phyloP scores from a whole-genome alignment of 2,113 vertebrate species.

The Apteryx mantelli region DNA sequence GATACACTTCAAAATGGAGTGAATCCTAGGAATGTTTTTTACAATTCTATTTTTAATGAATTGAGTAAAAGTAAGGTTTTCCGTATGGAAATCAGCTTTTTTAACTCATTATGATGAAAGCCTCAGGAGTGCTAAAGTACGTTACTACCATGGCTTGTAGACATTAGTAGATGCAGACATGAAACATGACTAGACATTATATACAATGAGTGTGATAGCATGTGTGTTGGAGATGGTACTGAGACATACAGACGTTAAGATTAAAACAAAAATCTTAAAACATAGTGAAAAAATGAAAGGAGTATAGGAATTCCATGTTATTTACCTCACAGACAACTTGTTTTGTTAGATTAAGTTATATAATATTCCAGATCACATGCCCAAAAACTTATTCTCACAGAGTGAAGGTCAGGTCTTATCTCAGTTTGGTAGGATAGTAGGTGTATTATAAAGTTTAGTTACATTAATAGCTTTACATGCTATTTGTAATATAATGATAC shows the following conservation, averaged over 20 bases:
- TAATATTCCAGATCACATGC: background rate
- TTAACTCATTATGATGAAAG: background rate
- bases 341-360: background rate
- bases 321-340: background rate
- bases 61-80: background rate
- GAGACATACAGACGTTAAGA: background rate
- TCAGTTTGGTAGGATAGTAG: background rate
- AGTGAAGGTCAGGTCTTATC: background rate
- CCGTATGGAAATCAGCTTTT: background rate
- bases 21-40: background rate
- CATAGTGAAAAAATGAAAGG: background rate
- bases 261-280: background rate
- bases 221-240: background rate
- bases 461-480: background rate
- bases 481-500: background rate
- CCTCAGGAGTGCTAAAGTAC: background rate
- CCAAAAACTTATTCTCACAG: background rate
- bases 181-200: background rate
- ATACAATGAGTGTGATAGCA: background rate
- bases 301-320: background rate
- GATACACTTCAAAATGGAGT: background rate
- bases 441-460: background rate
- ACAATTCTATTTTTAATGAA: background rate
- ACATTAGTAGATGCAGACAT: background rate
- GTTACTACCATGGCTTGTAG: background rate